Evolutionary conservation across 2,113 vertebrate species (phyloP).

Genomic region (Chamaea fasciata): DNA sequence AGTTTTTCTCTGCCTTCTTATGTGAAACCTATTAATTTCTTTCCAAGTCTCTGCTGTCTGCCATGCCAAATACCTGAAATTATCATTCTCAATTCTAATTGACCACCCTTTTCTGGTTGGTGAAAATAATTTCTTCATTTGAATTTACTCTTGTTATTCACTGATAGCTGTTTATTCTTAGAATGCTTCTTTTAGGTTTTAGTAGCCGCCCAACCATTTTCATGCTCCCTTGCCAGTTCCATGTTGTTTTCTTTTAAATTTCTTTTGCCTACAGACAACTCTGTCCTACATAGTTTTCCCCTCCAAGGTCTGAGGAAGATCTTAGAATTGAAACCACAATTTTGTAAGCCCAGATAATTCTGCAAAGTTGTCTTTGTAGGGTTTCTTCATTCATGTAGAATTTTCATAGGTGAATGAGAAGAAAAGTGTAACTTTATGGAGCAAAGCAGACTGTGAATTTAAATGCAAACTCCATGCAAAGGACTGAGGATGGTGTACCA

Average conservation of each 20-base stretch:
- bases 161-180: slow-evolving; percentile 27
- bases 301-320: not conserved
- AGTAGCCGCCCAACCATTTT: not conserved
- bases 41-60: slow-evolving; percentile 7
- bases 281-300: not conserved
- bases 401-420: not conserved
- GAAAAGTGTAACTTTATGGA: not conserved
- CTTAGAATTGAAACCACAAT: not conserved
- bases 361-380: not conserved
- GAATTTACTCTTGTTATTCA: not conserved
- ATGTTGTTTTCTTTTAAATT: not conserved
- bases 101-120: not conserved
- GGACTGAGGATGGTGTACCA: not conserved
- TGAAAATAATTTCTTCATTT: slow-evolving; percentile 20
- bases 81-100: slow-evolving; percentile 25
- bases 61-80: slow-evolving; percentile 37
- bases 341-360: not conserved
- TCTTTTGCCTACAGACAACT: not conserved
- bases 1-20: not conserved
- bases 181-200: not conserved
- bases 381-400: not conserved
- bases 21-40: slow-evolving; percentile 47
- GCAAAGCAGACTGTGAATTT: not conserved
- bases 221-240: not conserved
- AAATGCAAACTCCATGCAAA: not conserved